Base-by-base conservation (phyloP, 2,113 vertebrate species). In the Protomyctophum bolini region DNA sequence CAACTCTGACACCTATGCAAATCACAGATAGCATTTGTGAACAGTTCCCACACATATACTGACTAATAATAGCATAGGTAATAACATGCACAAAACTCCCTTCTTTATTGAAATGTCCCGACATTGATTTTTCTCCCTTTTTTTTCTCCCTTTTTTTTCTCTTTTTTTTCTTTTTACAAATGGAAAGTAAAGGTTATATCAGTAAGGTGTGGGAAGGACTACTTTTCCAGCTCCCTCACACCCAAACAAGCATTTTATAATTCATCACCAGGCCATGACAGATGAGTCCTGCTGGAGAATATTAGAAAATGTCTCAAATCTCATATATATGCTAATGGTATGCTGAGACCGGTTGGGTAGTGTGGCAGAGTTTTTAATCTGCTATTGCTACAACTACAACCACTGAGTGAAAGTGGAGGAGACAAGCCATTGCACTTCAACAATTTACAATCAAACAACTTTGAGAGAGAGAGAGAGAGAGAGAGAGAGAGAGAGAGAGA, bases 321-420 rank as follows among this genome's bases (percentile, higher is more conserved):
- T 99, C 97, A 99, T 99, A 99, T 99, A 99, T 99, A 99, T 99
- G 97, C 98, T 99, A 99, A 99, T 99, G 91, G 94, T 97, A 98
- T 98, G 96, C 97, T 94, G 94, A 93, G 93, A 93, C 94, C 82
- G 92, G 93, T 93, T 92, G 93, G 94, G 89, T 79, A 91, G 93
- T 93, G 93, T 92, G 94, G 93, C 54, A 86, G 94, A 94, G 93
- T 97, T 97, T 97, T 97, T 99, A 97, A 98, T 98, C 96, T 97
- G 95, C 95, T 95, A 94, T 91, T 82, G 86, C 85, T 82, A 86
- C 88, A 79, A 85, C 83, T 79, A 86, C 61, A 94, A 95, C 95
- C 95, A 94, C 93, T 94, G 95, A 95, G 96, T 94, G 72, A 94
- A 95, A 97, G 96, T 96, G 94, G 94, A 95, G 93, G 94, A 94